These are phyloP conservation scores for Drosophila orena DNA, from an alignment of 1,140 invertebrate genomes.

Conservation along the genomic window DNA sequence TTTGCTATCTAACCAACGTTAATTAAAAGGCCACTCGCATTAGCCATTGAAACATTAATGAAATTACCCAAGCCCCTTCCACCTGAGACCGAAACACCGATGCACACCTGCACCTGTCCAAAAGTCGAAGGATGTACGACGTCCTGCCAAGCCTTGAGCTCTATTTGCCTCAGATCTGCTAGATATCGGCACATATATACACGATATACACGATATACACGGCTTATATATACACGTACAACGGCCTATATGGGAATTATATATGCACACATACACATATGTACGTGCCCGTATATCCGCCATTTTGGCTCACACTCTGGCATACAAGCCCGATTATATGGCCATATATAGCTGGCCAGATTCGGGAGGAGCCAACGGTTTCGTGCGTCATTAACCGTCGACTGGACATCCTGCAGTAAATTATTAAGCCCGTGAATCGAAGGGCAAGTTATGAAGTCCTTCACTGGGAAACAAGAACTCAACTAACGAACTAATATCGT, in stretches of 20 bases:
- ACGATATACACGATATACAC: neutral
- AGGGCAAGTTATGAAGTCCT: constrained; percentile 11
- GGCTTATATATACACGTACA: neutral
- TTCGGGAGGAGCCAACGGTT: neutral
- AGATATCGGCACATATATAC: constrained; percentile 14
- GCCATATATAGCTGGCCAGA: neutral
- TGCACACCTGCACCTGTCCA: constrained; percentile 24
- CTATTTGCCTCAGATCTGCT: constrained; percentile 24
- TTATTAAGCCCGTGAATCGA: constrained; percentile 24
- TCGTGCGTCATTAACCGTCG: constrained; percentile 26
- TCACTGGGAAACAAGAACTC: neutral
- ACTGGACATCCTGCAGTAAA: constrained; percentile 10
- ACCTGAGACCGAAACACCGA: neutral
- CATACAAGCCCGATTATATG: constrained; percentile 10
- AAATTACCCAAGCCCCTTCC: constrained; percentile 11
- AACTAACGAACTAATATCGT: constrained; percentile 3
- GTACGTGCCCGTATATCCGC: constrained; percentile 1
- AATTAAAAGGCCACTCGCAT: constrained; percentile 25
- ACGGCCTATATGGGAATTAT: constrained; percentile 9
- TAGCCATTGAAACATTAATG: constrained; percentile 48
- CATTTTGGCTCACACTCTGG: neutral
- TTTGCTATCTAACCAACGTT: constrained; percentile 11
- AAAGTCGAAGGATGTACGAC: constrained; percentile 6
- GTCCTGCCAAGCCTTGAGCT: neutral
- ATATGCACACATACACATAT: constrained; percentile 7